Evolutionary conservation across 2,888 invertebrate genomes (phyloP).

Genomic region (Catocala sponsa): DNA sequence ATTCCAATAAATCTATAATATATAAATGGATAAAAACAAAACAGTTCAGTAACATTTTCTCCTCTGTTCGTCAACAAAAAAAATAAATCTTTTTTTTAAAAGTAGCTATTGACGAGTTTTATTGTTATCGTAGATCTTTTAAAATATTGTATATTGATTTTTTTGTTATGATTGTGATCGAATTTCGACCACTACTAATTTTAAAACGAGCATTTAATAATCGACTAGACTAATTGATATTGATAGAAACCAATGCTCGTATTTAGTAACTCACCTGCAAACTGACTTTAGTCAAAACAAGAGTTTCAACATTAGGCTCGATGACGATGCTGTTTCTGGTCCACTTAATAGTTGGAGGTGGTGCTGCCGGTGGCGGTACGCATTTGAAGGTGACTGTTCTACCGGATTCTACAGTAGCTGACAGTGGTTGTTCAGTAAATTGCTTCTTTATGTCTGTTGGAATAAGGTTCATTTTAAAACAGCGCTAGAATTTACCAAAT

Average conservation of each 20-base stretch:
- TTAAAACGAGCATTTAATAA: too few species aligned
- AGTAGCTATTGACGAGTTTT: too few species aligned
- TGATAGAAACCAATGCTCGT: neutral
- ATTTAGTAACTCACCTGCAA: slow-evolving; percentile 82
- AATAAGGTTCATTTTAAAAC: slow-evolving; percentile 14
- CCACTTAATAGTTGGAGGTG: slow-evolving; percentile 95
- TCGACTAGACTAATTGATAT: too few species aligned
- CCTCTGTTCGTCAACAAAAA: too few species aligned
- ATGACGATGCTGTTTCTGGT: slow-evolving; percentile 92
- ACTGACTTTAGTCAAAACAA: slow-evolving; percentile 94
- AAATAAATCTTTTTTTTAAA: too few species aligned
- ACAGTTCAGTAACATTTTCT: too few species aligned
- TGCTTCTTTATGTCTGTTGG: slow-evolving; percentile 94
- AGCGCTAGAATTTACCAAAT: neutral
- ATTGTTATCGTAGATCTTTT: too few species aligned
- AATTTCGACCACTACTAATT: too few species aligned
- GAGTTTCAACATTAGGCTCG: slow-evolving; percentile 94
- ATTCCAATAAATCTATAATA: too few species aligned
- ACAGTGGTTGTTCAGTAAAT: slow-evolving; percentile 95
- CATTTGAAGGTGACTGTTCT: slow-evolving; percentile 95
- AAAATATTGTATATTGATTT: too few species aligned
- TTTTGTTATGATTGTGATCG: too few species aligned
- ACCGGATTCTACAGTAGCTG: slow-evolving; percentile 93
- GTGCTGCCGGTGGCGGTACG: slow-evolving; percentile 95
- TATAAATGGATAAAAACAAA: too few species aligned